Percentiles rank a stretch among this genome's conserved stretches.
phyloP scores from a whole-genome alignment of 2,113 vertebrate species.

The Microtus richardsoni region DNA sequence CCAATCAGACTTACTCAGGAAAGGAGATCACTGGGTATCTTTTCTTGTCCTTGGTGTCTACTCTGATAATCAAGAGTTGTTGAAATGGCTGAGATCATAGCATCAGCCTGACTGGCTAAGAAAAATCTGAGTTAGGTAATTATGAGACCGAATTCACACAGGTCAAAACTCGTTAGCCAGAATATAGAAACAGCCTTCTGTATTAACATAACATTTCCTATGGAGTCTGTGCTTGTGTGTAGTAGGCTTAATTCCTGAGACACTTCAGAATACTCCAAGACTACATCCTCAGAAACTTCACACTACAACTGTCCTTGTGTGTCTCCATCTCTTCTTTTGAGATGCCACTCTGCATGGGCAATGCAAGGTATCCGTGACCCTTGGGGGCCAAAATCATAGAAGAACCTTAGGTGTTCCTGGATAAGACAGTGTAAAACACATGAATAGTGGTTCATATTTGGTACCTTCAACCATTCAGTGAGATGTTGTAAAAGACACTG shows the following conservation, averaged over 20 bases:
- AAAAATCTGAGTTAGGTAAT: conserved; percentile 39
- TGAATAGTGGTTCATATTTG: background rate
- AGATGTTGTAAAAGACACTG: background rate
- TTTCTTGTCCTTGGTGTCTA: background rate
- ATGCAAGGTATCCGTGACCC: background rate
- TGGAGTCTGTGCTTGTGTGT: background rate
- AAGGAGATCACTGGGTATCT: conserved; percentile 32
- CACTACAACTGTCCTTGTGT: rapidly evolving
- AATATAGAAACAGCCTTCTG: conserved; percentile 10
- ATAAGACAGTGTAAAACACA: rapidly evolving
- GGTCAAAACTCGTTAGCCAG: conserved; percentile 65
- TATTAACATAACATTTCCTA: background rate
- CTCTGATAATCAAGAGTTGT: background rate
- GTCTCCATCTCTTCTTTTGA: rapidly evolving
- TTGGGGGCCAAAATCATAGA: no score
- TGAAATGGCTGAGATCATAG: conserved; percentile 36
- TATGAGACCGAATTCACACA: conserved; percentile 35
- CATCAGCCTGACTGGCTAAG: background rate
- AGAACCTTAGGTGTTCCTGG: background rate
- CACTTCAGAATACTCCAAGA: background rate
- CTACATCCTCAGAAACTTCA: no score
- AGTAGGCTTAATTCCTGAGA: background rate
- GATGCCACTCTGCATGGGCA: rapidly evolving
- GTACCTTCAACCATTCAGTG: background rate
- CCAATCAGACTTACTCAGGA: background rate